A percentile compares a stretch with the other conserved stretches of the same genome.
phyloP scores from a whole-genome alignment of 2,888 invertebrate genomes.

The Xestia ashworthii region DNA sequence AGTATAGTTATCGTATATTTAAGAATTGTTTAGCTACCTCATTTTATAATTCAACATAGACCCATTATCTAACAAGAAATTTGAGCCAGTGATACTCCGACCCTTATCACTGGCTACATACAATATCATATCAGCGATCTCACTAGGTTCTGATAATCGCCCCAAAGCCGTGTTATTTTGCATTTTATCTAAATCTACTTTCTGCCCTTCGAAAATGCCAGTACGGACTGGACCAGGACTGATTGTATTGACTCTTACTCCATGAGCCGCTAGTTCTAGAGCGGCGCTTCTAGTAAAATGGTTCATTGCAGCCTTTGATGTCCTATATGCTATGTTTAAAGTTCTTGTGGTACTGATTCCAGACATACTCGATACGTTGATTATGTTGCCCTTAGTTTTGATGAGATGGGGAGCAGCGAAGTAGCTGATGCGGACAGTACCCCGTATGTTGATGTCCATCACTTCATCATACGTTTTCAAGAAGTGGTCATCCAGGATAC shows the following conservation, averaged over 20 bases:
- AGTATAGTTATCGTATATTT: too few species aligned
- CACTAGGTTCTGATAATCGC: constrained; percentile 34
- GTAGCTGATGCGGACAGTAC: constrained; percentile 61
- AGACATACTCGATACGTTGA: constrained; percentile 68
- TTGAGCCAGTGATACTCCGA: constrained; percentile 57
- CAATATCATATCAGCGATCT: constrained; percentile 58
- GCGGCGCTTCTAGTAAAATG: constrained; percentile 72
- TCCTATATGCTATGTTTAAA: not conserved
- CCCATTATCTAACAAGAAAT: constrained; percentile 13
- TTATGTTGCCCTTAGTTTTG: constrained; percentile 70
- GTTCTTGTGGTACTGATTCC: not conserved
- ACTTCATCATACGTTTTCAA: constrained; percentile 61
- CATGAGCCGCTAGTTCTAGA: constrained; percentile 93
- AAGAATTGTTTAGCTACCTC: not conserved
- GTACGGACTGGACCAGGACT: constrained; percentile 64
- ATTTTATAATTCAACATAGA: not conserved
- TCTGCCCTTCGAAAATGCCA: not conserved
- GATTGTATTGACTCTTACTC: constrained; percentile 92
- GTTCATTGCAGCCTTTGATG: constrained; percentile 72
- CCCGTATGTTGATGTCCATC: constrained; percentile 66
- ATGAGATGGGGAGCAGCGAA: constrained; percentile 68
- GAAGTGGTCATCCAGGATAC: constrained; percentile 43
- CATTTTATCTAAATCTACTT: not conserved
- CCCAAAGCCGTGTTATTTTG: not conserved
- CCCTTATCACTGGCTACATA: constrained; percentile 66